Evolutionary conservation across 2,888 invertebrate genomes (phyloP), one percentile per base, ranked within the genome.

Genomic region (Philhelius pedissequus): DNA sequence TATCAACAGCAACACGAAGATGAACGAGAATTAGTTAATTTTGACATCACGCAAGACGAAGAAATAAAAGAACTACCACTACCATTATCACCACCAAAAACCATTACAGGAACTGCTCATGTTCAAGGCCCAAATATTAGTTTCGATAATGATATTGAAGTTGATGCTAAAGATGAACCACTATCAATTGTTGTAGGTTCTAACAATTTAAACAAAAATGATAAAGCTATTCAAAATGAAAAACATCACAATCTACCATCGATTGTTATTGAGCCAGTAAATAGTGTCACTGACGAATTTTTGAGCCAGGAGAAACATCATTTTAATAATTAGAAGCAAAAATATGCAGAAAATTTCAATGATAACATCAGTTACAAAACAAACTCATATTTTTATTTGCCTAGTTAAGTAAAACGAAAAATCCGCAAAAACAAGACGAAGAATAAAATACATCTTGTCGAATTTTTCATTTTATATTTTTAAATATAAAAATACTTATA

Each of bases 221-320:
- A 27, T 27, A 38, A 52, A 32, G 25, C 35, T 18, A 75, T 13
- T 40, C 58, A 69, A 74, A 38, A 6, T 18, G 66, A 43, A 70
- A 20, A 64, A 22, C 40, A 8, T 32, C 64, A 3, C 27, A 64
- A 75, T 35, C 22, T 74, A 13, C 64, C 82, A 8, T 78, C 82
- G 9, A 78, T 78, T 25, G 66, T 82, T 32, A 52, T 77, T 45
- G 78, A 73, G 2, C 77, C 77, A 45, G 58, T 78, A 2, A 73
- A 20, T 20, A 77, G 43, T 54, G 54, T 60, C 1, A 60, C 78
- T 20, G 71, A 62, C 18, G 64, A 77, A 7, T 82, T 82, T 58
- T 45, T 78, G 9, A 68, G 54, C 35, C 66, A 73, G 35, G 77
- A 82, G 20, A 77, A 82, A 45, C 45, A 62, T 27, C 38, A 79